These are phyloP conservation scores for Sebastes matsubarae DNA, from an alignment of 2,797 vertebrate species.

Conservation along the genomic window DNA sequence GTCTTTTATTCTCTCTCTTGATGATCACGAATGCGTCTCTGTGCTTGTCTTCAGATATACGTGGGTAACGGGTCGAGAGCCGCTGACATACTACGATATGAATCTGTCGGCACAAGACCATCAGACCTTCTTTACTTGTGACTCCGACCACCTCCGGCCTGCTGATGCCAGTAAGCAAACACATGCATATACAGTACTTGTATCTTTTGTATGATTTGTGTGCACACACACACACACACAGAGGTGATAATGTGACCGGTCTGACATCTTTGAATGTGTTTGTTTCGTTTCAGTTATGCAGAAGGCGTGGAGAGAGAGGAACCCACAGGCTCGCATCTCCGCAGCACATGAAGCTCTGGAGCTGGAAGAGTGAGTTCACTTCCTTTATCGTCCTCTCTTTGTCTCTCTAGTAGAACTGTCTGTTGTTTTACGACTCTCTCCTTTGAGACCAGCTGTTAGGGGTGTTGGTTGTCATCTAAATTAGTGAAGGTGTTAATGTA, in stretches of 20 bases:
- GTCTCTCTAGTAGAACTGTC: background rate
- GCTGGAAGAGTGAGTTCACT: conserved; percentile 92
- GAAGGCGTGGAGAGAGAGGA: conserved; percentile 98
- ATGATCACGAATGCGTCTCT: background rate
- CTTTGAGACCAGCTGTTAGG: background rate
- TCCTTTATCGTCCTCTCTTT: background rate
- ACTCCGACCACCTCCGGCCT: conserved; percentile 95
- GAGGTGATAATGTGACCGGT: background rate
- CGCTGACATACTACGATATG: conserved; percentile 96
- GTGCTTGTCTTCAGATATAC: conserved; percentile 85
- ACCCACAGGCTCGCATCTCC: conserved; percentile 97
- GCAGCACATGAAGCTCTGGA: conserved; percentile 98
- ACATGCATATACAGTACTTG: background rate
- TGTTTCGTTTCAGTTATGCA: conserved; percentile 90
- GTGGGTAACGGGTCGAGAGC: conserved; percentile 96
- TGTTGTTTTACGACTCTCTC: background rate
- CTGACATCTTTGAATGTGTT: background rate
- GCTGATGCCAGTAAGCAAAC: conserved; percentile 92
- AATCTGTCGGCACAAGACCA: conserved; percentile 96
- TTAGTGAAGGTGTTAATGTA: background rate
- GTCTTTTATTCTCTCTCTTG: background rate
- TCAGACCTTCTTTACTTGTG: conserved; percentile 97
- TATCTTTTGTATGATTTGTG: background rate
- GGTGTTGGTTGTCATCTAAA: background rate
- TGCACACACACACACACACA: too few relatives aligned